phyloP scores from a whole-genome alignment of 1,140 invertebrate genomes.

The Rhyacophila brunnea region DNA sequence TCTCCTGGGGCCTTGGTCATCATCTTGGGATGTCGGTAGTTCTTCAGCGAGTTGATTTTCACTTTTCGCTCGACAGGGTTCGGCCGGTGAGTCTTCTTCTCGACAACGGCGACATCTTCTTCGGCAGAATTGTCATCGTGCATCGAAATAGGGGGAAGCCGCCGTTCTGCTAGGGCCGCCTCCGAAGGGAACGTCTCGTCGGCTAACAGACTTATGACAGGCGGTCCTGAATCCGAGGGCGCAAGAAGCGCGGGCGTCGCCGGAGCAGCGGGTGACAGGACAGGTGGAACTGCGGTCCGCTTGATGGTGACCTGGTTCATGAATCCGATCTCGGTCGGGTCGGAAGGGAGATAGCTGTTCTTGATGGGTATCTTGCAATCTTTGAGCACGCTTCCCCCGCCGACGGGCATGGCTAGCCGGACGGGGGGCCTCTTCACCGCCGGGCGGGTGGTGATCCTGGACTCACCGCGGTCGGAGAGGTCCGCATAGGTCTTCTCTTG shows the following conservation, averaged over 20 bases:
- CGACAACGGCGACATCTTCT: constrained; percentile 16
- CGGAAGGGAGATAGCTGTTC: constrained; percentile 9
- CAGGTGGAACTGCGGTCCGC: constrained; percentile 7
- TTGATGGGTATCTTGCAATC: constrained; percentile 30
- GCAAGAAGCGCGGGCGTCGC: not conserved
- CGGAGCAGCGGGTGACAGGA: not conserved
- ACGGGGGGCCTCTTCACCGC: constrained; percentile 14
- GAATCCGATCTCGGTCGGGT: constrained; percentile 7
- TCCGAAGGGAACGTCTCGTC: constrained; percentile 50
- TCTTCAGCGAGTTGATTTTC: constrained; percentile 52
- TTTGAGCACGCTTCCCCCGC: constrained; percentile 3
- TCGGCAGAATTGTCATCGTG: constrained; percentile 26
- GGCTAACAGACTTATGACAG: constrained; percentile 44
- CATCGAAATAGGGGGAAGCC: constrained; percentile 12
- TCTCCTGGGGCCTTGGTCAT: constrained; percentile 20
- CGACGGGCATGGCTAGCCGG: not conserved
- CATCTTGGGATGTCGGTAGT: constrained; percentile 50
- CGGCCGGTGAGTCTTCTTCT: constrained; percentile 27
- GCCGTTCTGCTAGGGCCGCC: constrained; percentile 40
- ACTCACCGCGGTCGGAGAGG: constrained; percentile 35
- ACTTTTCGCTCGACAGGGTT: constrained; percentile 36
- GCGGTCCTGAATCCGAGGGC: constrained; percentile 2
- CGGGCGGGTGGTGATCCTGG: constrained; percentile 29
- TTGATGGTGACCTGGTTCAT: constrained; percentile 32
- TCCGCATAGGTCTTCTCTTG: constrained; percentile 34